Base-by-base conservation (phyloP, 2,113 vertebrate genomes). In the Sylvietta virens region DNA sequence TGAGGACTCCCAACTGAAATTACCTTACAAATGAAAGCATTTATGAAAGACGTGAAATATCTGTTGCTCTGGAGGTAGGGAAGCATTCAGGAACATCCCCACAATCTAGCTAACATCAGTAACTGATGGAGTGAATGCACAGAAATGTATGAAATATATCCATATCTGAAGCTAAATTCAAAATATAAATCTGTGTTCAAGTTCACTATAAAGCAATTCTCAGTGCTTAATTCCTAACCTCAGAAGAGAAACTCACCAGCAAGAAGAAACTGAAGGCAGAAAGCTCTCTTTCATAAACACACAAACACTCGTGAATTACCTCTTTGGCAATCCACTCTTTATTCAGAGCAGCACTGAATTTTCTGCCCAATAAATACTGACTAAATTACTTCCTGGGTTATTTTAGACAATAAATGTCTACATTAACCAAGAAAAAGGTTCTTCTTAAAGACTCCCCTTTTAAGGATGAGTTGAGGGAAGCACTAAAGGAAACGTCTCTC, bases 241-340 rank as follows among this genome's bases (percentile, higher is more conserved):
- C 47, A 57, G 33, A 72, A 86, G 57, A 86, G 28, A 85, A 85
- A 42, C 39, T 58, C 66, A 58, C 51, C 64, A 92, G 37, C 12
- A 65, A 87, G 23, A 74, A 81, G 23, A 81, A 92, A 89, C 17
- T 51, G 19, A 79, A 83, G 51, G 85, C 16, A 94, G n/a, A 95
- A 95, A 91, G 90, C 64, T 79, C 54, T 72, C 88, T 83, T 91
- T 91, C 69, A 91, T 94, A 92, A 91, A 87, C 7, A 51, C 14
- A 74, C 26, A 9, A 27, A 81, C 11, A 37, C 9, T 81, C 12
- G 35, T 89, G n/a, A 92, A 95, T 79, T 2, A 72, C 37, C 91
- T 92, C 81, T 89, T 95, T 89, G 74, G 87, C 30, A 92, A 45
- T 40, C 27, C 17, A 22, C 53, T 83, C 71, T 81, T 73, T 44